Evolutionary conservation across 2,113 vertebrate species (phyloP), one percentile per base, ranked within the genome.

Genomic region (Cochlearius cochlearius): DNA sequence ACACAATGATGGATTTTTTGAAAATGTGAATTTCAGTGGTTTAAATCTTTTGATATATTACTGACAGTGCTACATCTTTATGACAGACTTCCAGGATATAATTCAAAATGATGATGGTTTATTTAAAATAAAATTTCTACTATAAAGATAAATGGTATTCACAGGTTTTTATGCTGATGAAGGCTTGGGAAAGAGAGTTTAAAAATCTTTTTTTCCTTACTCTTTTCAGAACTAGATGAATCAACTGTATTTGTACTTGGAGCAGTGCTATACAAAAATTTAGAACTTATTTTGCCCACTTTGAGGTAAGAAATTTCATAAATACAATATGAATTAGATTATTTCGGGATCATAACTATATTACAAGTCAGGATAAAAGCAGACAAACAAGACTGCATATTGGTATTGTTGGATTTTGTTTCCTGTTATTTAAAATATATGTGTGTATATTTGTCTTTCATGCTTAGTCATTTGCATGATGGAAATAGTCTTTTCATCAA

Each of bases 221-320:
- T 94, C 13, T 87, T 95, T 94, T 79, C 95, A 99, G 99, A 99
- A 96, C 97, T 99, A 96, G 99, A 99, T 92, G 99, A 99, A 96
- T 99, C 99, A 17, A 99, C 99, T 6, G 99, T 99, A 75, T 99
- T 99, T 98, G 99, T 99, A 95, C 98, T 99, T 96, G 99, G 99
- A 98, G 99, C 99, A 25, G 99, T 99, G 79, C 98, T 99, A n/a
- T 99, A 99, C 97, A 99, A 99, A 98, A 99, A 99, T 83, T 98
- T 99, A 92, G 99, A 99, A 96, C 98, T 99, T 71, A 99, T 99
- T 98, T 98, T 99, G 88, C 99, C 99, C 67, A 99, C 99, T 97
- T 98, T 99, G 98, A 99, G 99, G 99, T 99, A 99, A 99, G 99
- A 86, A 80, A 90, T 71, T 59, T 92, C 69, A 67, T 52, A 66